Percentiles rank a stretch among this genome's conserved stretches.
These are phyloP conservation scores for Peromyscus aztecus DNA, from an alignment of 2,797 vertebrate genomes.

Conservation along the genomic window DNA sequence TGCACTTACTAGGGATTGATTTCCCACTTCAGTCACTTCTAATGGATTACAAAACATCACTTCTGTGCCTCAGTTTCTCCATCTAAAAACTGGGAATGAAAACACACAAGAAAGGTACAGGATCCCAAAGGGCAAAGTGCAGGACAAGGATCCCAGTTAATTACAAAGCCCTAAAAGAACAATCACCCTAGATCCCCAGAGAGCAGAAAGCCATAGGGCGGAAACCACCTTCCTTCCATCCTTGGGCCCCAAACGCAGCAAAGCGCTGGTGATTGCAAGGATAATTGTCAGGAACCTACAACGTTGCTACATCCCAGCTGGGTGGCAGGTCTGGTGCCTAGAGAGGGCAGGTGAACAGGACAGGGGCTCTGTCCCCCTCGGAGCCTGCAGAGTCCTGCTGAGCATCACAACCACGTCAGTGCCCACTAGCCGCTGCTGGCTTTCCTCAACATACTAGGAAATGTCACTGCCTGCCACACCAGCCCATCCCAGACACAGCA, in stretches of 20 bases:
- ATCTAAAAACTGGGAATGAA: neutral
- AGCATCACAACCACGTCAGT: neutral
- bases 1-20: neutral
- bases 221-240: neutral
- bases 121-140: neutral
- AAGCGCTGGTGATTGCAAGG: neutral
- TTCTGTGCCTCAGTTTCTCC: conserved; percentile 1
- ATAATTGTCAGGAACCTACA: neutral
- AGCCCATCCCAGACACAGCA: neutral
- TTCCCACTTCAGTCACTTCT: neutral
- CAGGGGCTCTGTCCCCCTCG: neutral
- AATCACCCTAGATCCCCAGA: neutral
- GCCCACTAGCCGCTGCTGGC: neutral
- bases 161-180: neutral
- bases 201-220: neutral
- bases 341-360: neutral
- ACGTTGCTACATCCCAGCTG: neutral
- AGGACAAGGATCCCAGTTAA: too few relatives aligned
- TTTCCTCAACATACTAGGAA: neutral
- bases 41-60: neutral
- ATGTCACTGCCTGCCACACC: rapidly evolving
- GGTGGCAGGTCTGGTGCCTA: neutral
- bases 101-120: neutral
- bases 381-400: neutral
- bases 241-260: neutral